A percentile compares a stretch with the other conserved stretches of the same genome.
These are phyloP conservation scores for Takifugu ocellatus DNA, from an alignment of 2,797 vertebrate species.

Conservation along the genomic window DNA sequence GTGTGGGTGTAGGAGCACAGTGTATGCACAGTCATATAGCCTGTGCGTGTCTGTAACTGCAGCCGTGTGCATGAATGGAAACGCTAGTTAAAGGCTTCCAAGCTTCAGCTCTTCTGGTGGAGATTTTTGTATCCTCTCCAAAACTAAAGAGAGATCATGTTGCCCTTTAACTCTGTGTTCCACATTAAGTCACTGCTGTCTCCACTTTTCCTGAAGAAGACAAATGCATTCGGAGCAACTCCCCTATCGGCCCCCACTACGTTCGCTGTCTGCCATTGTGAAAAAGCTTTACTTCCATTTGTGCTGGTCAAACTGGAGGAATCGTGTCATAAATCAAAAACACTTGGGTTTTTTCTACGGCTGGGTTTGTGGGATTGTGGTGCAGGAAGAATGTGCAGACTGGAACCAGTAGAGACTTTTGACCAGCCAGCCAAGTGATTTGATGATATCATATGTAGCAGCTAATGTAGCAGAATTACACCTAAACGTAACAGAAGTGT, in stretches of 20 bases:
- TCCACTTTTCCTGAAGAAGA: slow-evolving; percentile 24
- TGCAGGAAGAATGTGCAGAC: slow-evolving; percentile 12
- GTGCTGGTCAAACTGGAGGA: slow-evolving; percentile 10
- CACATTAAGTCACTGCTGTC: slow-evolving; percentile 10
- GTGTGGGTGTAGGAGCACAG: background rate
- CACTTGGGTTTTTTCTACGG: slow-evolving; percentile 15
- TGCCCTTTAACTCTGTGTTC: slow-evolving; percentile 17
- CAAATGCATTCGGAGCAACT: slow-evolving; percentile 26
- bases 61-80: background rate
- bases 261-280: slow-evolving; percentile 16
- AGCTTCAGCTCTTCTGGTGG: too few species aligned
- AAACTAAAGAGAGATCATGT: slow-evolving; percentile 5
- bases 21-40: slow-evolving; percentile 4
- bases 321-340: slow-evolving; percentile 39
- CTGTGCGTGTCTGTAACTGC: too few species aligned
- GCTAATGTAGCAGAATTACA: too few species aligned
- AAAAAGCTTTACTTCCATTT: slow-evolving; percentile 31
- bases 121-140: too few species aligned
- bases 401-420: background rate
- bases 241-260: slow-evolving; percentile 22
- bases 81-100: too few species aligned
- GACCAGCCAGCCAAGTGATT: too few species aligned
- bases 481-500: too few species aligned
- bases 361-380: slow-evolving; percentile 14
- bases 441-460: too few species aligned